A percentile compares a stretch with the other conserved stretches of the same genome.
phyloP scores from a whole-genome alignment of 2,113 vertebrate genomes.

The Leptosomus discolor region DNA sequence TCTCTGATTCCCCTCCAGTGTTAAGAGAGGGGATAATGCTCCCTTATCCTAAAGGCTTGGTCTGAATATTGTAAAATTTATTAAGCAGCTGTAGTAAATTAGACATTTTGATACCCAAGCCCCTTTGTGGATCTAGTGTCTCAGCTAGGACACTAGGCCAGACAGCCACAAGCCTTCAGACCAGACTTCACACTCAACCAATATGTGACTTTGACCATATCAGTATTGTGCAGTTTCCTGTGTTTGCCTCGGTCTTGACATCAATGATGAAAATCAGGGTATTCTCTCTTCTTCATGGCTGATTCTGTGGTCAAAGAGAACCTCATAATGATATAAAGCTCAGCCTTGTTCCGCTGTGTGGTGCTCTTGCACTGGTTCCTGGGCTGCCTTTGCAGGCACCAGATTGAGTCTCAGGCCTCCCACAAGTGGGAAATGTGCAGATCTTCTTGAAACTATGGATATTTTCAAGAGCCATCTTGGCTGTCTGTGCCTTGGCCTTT shows the following conservation, averaged over 20 bases:
- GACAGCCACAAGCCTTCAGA: neutral
- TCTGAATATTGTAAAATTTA: neutral
- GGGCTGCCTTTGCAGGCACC: neutral
- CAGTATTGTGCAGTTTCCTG: neutral
- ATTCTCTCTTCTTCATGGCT: neutral
- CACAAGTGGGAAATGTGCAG: neutral
- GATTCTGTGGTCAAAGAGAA: neutral
- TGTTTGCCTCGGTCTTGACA: neutral
- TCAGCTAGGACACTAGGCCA: neutral
- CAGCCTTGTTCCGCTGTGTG: neutral
- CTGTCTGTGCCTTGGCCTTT: neutral
- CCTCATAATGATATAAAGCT: neutral
- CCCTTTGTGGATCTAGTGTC: neutral
- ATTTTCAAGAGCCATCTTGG: neutral
- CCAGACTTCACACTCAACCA: neutral
- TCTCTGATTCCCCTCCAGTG: neutral
- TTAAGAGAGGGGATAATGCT: no score
- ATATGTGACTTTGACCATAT: neutral
- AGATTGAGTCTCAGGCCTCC: neutral
- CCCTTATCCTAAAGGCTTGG: neutral
- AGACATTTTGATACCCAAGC: neutral
- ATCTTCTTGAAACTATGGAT: neutral
- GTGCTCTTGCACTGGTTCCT: neutral
- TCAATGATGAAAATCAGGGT: neutral
- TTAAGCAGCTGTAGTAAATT: neutral